These are phyloP conservation scores for Pecten maximus DNA, from an alignment of 2,888 invertebrate species.

Conservation along the genomic window DNA sequence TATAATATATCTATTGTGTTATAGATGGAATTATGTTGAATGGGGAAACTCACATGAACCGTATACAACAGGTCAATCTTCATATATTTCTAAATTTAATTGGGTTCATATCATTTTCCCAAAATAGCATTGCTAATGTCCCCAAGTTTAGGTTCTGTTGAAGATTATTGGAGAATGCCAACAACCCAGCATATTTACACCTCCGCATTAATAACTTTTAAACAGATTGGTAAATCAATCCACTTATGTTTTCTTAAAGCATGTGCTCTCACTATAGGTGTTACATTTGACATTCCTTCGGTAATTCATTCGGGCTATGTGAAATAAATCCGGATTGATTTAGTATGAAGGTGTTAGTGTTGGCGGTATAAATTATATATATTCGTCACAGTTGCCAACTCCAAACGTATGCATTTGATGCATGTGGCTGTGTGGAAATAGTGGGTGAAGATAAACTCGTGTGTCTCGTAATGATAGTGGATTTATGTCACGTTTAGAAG, in stretches of 20 bases:
- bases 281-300: neutral
- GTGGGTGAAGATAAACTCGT: too few relatives aligned
- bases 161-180: neutral
- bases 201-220: neutral
- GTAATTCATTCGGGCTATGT: neutral
- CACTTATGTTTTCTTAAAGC: neutral
- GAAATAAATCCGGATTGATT: constrained; percentile 9
- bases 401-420: neutral
- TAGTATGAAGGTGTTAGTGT: neutral
- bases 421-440: too few relatives aligned
- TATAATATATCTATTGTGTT: too few relatives aligned
- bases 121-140: neutral
- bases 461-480: too few relatives aligned
- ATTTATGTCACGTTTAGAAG: too few relatives aligned
- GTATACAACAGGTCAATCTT: too few relatives aligned
- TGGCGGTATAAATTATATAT: neutral
- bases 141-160: neutral
- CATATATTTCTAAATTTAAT: too few relatives aligned
- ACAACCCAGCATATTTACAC: neutral
- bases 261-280: neutral
- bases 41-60: too few relatives aligned
- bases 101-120: neutral
- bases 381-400: neutral
- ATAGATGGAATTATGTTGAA: too few relatives aligned
- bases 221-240: neutral